phyloP scores from a whole-genome alignment of 92 coral and sea anemone genomes.

The Micromussa lordhowensis region DNA sequence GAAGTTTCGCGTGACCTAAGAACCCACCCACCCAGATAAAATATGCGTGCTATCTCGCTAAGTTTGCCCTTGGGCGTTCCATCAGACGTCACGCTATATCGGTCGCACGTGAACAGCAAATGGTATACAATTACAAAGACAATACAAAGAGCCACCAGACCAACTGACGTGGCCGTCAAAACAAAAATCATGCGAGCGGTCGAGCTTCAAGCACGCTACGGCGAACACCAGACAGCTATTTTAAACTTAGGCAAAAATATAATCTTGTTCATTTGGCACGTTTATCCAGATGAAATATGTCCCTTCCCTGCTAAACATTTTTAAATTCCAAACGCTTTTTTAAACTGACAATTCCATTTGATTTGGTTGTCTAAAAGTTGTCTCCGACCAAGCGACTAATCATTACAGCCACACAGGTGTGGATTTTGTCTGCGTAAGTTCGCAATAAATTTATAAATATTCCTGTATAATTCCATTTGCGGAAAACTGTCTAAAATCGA shows the following conservation, averaged over 20 bases:
- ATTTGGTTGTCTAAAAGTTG: background rate
- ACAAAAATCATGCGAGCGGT: slow-evolving; percentile 17
- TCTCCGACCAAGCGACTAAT: background rate
- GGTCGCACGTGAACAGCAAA: slow-evolving; percentile 47
- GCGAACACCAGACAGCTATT: background rate
- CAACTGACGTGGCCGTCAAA: slow-evolving; percentile 12
- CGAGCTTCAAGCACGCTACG: background rate
- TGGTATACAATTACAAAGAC: slow-evolving; percentile 15
- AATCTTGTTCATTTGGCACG: background rate
- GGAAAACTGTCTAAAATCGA: background rate
- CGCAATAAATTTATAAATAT: background rate
- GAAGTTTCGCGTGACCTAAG: slow-evolving; percentile 41
- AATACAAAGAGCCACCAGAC: background rate
- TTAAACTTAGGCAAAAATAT: background rate
- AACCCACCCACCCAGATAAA: background rate
- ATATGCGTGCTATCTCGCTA: background rate
- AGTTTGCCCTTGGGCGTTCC: slow-evolving; percentile 13
- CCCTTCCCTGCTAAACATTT: background rate
- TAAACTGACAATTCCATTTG: background rate
- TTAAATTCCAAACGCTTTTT: background rate
- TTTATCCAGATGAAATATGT: background rate
- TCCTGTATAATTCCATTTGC: background rate
- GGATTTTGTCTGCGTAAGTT: background rate
- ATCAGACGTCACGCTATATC: slow-evolving; percentile 45
- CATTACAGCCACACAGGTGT: background rate